Evolutionary conservation across 2,113 vertebrate species (phyloP).

Genomic region (Rhabdornis inornatus): DNA sequence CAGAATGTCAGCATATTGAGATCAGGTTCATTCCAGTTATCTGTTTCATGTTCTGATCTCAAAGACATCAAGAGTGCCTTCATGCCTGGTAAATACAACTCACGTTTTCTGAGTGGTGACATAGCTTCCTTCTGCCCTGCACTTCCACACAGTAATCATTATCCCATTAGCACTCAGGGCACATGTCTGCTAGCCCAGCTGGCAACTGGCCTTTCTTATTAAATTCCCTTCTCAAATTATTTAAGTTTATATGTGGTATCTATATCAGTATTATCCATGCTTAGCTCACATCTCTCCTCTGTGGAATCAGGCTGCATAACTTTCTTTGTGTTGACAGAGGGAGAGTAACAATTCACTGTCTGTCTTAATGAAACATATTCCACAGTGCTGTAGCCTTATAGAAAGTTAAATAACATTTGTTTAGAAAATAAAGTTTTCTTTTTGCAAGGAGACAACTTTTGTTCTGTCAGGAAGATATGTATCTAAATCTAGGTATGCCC

Average conservation of each 20-base stretch:
- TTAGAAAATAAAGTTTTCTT: neutral
- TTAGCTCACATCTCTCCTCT: neutral
- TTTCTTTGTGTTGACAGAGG: neutral
- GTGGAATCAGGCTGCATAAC: neutral
- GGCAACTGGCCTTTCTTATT: neutral
- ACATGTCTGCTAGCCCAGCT: neutral
- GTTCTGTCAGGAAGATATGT: neutral
- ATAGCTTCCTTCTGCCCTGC: neutral
- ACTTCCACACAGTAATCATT: neutral
- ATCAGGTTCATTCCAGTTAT: neutral
- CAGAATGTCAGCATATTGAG: neutral
- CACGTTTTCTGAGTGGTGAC: neutral
- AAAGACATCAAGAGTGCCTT: neutral
- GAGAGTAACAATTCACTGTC: neutral
- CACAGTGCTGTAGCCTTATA: neutral
- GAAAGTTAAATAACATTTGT: neutral
- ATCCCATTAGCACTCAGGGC: neutral
- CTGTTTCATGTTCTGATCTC: neutral
- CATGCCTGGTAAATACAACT: accelerated
- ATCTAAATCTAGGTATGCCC: neutral
- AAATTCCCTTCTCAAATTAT: neutral
- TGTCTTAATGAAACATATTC: neutral
- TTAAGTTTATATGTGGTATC: neutral
- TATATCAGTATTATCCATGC: neutral
- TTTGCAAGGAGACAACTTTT: neutral